Base-by-base conservation (phyloP, 2,797 vertebrate species). In the Sebastiscus tertius region DNA sequence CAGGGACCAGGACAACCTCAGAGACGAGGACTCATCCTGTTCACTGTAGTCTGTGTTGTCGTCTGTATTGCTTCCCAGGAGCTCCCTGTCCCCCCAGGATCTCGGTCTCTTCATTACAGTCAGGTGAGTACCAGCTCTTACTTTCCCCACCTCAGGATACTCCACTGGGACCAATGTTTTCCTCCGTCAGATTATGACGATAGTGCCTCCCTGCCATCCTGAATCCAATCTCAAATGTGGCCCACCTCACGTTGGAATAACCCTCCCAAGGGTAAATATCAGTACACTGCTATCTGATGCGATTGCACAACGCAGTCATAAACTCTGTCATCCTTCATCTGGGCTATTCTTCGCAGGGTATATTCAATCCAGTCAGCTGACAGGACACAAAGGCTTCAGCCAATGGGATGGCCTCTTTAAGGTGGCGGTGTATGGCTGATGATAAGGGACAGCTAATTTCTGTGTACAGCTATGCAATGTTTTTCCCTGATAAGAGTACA, bases 401-500 rank as follows among this genome's bases (percentile, higher is more conserved):
- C 94, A 95, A 94, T 94, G 42, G 85, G 82, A 82, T 34, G 63
- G 46, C 74, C 61, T 70, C 85, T 84, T 83, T 52, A 71, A 82
- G 70, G 87, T 88, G 72, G 84, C 59, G 11, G 91, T 86, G 73
- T 76, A 68, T 18, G 16, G 64, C 90, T 89, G 96, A 96, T 96
- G 96, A 96, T 96, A 96, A 95, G 94, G 72, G 46, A 61, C 61
- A 74, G 85, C 80, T 27, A 81, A 88, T 93, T 91, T 63, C 81
- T 83, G 79, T 82, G 69, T 88, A 84, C 79, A 18, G 75, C 82
- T 31, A 82, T 4, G 79, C 71, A 82, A 76, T 82, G 91, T 91
- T 93, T 86, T 88, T 56, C 46, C 31, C 86, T 93, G 95, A 96
- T 96, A 96, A 96, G 92, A 85, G 85, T 10, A 20, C 69, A 72